Evolutionary conservation across 2,888 invertebrate species (phyloP).

Genomic region (Caenorhabditis wallacei): DNA sequence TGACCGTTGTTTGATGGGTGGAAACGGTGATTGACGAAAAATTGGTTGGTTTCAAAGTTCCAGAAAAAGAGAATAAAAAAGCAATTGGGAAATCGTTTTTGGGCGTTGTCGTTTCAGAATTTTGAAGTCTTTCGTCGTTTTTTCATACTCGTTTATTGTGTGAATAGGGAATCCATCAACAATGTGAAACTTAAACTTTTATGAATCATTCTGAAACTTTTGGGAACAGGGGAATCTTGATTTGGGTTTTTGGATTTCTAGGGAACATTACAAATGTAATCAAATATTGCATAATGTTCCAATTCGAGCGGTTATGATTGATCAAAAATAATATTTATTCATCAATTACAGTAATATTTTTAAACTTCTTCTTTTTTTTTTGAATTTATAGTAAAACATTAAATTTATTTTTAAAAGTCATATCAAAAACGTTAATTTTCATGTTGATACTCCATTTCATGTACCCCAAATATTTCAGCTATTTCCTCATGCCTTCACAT

Average conservation of each 20-base stretch:
- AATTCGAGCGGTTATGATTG: too few species aligned
- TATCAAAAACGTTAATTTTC: too few species aligned
- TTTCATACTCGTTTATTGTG: constrained; percentile 33
- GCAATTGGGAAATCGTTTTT: background rate
- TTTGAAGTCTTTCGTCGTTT: constrained; percentile 16
- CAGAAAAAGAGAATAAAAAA: constrained; percentile 7
- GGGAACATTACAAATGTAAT: too few species aligned
- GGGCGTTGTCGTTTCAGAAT: constrained; percentile 41
- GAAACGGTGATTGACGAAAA: constrained; percentile 29
- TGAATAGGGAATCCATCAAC: constrained; percentile 34
- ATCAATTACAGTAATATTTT: too few species aligned
- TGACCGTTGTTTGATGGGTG: constrained; percentile 16
- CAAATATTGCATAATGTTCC: too few species aligned
- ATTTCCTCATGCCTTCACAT: background rate
- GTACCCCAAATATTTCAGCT: background rate
- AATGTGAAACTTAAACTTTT: constrained; percentile 20
- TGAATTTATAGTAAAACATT: too few species aligned
- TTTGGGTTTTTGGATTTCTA: too few species aligned
- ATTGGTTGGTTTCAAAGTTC: constrained; percentile 38
- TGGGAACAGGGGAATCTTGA: background rate
- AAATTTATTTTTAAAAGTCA: too few species aligned
- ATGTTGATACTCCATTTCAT: too few species aligned
- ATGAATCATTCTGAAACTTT: constrained; percentile 1
- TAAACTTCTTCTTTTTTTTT: too few species aligned
- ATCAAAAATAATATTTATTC: too few species aligned